Evolutionary conservation across 2,888 invertebrate species (phyloP), one percentile per base, ranked within the genome.

Genomic region (Temnothorax unifasciatus): DNA sequence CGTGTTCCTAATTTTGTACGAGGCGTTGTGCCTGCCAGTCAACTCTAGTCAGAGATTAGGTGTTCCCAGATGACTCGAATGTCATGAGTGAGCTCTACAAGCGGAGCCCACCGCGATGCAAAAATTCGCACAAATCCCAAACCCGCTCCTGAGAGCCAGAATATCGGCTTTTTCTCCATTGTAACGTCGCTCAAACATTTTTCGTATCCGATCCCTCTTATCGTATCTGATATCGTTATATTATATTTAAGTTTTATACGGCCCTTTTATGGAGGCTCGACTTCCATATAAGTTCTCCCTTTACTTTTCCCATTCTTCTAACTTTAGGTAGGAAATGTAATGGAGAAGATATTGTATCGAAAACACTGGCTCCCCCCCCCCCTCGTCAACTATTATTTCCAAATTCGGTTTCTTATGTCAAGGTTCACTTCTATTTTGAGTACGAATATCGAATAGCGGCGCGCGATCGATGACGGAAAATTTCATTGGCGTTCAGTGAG

Each of bases 371-470:
- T 63, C 2, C 13, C 47, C 21, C 4, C 29, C 25, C 25, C n/a
- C n/a, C 25, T 1, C 2, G 29, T 64, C 44, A 6, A 52, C 11
- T 25, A 29, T 18, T 25, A 64, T 66, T 34, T 50, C 50, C 21
- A 66, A 76, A 76, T 76, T 76, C 34, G 47, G 34, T 75, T 75
- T 63, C 75, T 61, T 63, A 18, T 44, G 61, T 74, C 75, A 76
- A 76, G 38, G 34, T 38, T 76, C 38, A 50, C 13, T 15, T 66
- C 68, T 76, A 68, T 66, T 66, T 76, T 8, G 3, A 38, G 38
- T 13, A 18, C 34, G 63, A 76, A 76, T 64, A 64, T 64, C n/a
- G 66, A 47, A 15, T 29, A 29, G 3, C 25, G 68, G 6, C 4
- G 50, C 15, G 18, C 68, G 66, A 68, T 76, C 76, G 38, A 76